A percentile compares a stretch with the other conserved stretches of the same genome.
Evolutionary conservation across 1,140 invertebrate species (phyloP).

Genomic region (Drosophila bocki): DNA sequence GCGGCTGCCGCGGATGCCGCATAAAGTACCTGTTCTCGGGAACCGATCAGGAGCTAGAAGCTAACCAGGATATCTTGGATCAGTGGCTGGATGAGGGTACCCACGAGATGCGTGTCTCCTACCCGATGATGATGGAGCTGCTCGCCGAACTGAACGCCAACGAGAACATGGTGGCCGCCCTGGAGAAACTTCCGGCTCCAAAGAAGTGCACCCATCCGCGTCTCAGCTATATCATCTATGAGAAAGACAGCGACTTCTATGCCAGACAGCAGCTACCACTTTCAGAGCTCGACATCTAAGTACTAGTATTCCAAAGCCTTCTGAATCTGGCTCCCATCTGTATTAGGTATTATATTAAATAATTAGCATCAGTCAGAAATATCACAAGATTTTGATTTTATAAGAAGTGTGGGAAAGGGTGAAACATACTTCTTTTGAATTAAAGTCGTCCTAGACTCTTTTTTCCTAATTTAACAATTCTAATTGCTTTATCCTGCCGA

Average conservation of each 20-base stretch:
- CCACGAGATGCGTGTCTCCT: constrained; percentile 37
- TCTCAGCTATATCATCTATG: constrained; percentile 49
- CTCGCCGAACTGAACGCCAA: constrained; percentile 38
- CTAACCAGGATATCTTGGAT: constrained; percentile 11
- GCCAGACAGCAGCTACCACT: constrained; percentile 1
- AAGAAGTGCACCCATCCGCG: neutral
- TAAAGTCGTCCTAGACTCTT: too few species aligned
- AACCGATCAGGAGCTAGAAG: constrained; percentile 30
- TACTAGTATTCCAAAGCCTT: too few species aligned
- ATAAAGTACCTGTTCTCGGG: constrained; percentile 30
- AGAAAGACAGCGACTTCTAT: constrained; percentile 28
- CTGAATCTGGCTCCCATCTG: neutral
- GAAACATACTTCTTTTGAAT: neutral
- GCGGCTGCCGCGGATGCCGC: constrained; percentile 36
- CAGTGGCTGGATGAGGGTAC: constrained; percentile 1
- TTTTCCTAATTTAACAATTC: neutral
- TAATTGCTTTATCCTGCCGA: constrained; percentile 2
- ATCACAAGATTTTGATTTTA: neutral
- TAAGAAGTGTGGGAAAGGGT: too few species aligned
- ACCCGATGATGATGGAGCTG: constrained; percentile 50
- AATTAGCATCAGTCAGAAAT: neutral
- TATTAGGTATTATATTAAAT: neutral
- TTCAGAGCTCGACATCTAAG: neutral
- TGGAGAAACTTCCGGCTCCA: constrained; percentile 11
- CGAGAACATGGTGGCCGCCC: constrained; percentile 22